phyloP scores from a whole-genome alignment of 2,797 vertebrate species.

The Picus viridis region DNA sequence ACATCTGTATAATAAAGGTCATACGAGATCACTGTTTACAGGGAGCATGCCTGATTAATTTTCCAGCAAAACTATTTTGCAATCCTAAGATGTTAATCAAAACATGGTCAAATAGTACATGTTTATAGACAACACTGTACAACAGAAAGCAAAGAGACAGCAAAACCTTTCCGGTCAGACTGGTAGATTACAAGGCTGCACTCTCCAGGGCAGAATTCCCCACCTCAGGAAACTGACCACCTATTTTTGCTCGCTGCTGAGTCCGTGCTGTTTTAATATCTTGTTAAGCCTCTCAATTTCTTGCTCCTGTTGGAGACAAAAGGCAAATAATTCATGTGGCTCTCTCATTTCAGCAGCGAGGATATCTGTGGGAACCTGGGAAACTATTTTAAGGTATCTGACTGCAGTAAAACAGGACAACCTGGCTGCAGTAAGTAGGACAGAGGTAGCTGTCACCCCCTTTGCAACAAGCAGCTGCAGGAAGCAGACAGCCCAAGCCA shows the following conservation, averaged over 20 bases:
- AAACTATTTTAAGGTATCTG: background rate
- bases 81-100: constrained; percentile 1
- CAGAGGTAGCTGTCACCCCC: background rate
- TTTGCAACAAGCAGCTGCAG: background rate
- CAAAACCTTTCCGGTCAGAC: constrained; percentile 4
- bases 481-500: background rate
- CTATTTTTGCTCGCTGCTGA: constrained; percentile 61
- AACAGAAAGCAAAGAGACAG: constrained; percentile 37
- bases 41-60: background rate
- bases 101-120: background rate
- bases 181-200: background rate
- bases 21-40: background rate
- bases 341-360: background rate
- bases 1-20: constrained; percentile 42
- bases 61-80: background rate
- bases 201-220: background rate
- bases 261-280: constrained; percentile 83
- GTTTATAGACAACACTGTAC: background rate
- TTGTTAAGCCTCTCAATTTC: constrained; percentile 87
- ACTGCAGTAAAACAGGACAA: background rate
- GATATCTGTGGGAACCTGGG: background rate
- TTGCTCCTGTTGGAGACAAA: constrained; percentile 80
- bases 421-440: background rate
- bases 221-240: background rate
- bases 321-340: background rate